Evolutionary conservation across 2,113 vertebrate species (phyloP), one percentile per base, ranked within the genome.

Genomic region (Etia nguti): DNA sequence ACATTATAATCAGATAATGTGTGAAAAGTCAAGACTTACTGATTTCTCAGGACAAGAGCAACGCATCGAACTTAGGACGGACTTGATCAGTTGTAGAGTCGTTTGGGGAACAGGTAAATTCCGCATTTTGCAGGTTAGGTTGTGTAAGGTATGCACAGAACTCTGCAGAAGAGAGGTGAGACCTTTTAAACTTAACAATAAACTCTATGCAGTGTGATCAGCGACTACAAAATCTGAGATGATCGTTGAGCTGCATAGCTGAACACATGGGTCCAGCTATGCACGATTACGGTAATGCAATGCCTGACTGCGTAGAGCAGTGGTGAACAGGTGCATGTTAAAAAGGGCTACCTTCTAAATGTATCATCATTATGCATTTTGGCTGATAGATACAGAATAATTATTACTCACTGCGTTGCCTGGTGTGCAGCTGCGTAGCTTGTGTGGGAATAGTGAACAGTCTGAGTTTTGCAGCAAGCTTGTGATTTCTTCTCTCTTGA

Each of bases 71-170:
- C 2, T 1, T 5, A 57, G 22, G 65, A 96, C 54, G 2, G 20
- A 12, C 0, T 0, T 1, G 55, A 1, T 20, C 89, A 95, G 48
- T 88, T 90, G 18, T 5, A 0, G 0, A 0, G 41, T 3, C 12
- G 73, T 84, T 1, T 56, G 1, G 5, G 9, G 3, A 48, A 83
- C 18, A 0, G 2, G 5, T 20, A 89, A 84, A 1, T 2, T 60
- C 48, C 20, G 22, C 88, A 95, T 92, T 85, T 26, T 92, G 90
- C 94, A 95, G 55, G 86, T 55, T 43, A 93, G 79, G 5, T 1
- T 26, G 59, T 86, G 55, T 54, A 96, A 50, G 79, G 11, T 82
- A 11, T 3, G 54, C 65, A 89, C 29, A 36, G 84, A 0, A 50
- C 60, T 52, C 94, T 95, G 92, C 24, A 60, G 43, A 81, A 79